Evolutionary conservation across 2,113 vertebrate genomes (phyloP).

Genomic region (Taxidea taxus): DNA sequence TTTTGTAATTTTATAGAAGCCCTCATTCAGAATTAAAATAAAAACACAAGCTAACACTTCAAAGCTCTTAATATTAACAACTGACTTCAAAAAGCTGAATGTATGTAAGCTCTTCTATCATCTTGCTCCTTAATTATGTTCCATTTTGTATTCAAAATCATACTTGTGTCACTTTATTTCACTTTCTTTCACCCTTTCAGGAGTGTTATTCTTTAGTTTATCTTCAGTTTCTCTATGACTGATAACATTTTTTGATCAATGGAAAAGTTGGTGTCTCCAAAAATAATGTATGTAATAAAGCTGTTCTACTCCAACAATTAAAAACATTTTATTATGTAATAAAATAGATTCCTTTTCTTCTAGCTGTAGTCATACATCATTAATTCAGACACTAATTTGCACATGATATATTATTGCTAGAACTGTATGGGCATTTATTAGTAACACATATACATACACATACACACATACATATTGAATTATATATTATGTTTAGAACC

Average conservation of each 20-base stretch:
- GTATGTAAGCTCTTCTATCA: conserved; percentile 49
- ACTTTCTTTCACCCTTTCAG: background rate
- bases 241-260: conserved; percentile 79
- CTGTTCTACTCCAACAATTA: conserved; percentile 80
- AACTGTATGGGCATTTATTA: conserved; percentile 67
- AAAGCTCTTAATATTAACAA: conserved; percentile 43
- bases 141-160: conserved; percentile 63
- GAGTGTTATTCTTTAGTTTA: conserved; percentile 75
- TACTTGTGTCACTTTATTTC: conserved; percentile 63
- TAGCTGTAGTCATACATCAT: conserved; percentile 64
- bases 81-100: conserved; percentile 65
- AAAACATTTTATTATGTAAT: conserved; percentile 82
- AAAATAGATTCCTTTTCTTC: conserved; percentile 76
- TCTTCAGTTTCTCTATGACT: conserved; percentile 73
- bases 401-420: conserved; percentile 72
- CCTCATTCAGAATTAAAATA: conserved; percentile 49
- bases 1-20: conserved; percentile 9
- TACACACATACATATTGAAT: conserved; percentile 12
- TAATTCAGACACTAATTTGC: conserved; percentile 81
- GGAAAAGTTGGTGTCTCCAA: conserved; percentile 76
- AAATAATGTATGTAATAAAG: conserved; percentile 82
- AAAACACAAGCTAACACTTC: conserved; percentile 51
- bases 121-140: conserved; percentile 70
- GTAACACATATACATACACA: background rate
- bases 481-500: conserved; percentile 10